These are phyloP conservation scores for Temnothorax nylanderi DNA, from an alignment of 1,140 invertebrate genomes.

Conservation along the genomic window DNA sequence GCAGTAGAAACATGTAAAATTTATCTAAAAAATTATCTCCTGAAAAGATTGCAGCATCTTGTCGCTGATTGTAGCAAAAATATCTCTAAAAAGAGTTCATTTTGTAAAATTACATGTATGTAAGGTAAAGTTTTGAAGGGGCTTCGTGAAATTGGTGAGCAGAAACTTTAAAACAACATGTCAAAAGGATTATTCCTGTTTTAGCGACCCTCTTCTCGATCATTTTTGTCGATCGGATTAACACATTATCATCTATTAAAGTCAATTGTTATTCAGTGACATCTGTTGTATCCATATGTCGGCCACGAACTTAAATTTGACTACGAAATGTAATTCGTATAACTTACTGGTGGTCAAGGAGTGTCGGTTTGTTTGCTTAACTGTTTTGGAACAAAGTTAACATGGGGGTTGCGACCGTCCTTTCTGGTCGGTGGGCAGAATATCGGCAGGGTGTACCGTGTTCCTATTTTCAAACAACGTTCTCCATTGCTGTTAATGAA, in stretches of 20 bases:
- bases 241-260: neutral
- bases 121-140: neutral
- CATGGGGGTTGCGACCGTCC: conserved; percentile 12
- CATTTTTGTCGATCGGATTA: neutral
- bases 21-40: neutral
- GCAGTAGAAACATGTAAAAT: neutral
- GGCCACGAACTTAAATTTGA: conserved; percentile 9
- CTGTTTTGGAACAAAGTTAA: conserved; percentile 48
- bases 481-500: conserved; percentile 53
- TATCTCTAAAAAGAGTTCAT: neutral
- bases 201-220: neutral
- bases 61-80: neutral
- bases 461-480: conserved; percentile 59
- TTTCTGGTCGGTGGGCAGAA: conserved; percentile 8
- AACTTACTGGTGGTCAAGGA: conserved; percentile 4
- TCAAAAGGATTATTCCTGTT: neutral
- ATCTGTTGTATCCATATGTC: neutral
- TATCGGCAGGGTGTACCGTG: conserved; percentile 26
- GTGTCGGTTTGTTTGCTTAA: conserved; percentile 51
- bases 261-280: neutral
- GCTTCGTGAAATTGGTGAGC: neutral
- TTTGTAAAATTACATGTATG: neutral
- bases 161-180: neutral
- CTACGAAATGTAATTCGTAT: conserved; percentile 12
- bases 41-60: neutral